Evolutionary conservation across 2,888 invertebrate genomes (phyloP), one percentile per base, ranked within the genome.

Genomic region (Hypolimnas misippus): DNA sequence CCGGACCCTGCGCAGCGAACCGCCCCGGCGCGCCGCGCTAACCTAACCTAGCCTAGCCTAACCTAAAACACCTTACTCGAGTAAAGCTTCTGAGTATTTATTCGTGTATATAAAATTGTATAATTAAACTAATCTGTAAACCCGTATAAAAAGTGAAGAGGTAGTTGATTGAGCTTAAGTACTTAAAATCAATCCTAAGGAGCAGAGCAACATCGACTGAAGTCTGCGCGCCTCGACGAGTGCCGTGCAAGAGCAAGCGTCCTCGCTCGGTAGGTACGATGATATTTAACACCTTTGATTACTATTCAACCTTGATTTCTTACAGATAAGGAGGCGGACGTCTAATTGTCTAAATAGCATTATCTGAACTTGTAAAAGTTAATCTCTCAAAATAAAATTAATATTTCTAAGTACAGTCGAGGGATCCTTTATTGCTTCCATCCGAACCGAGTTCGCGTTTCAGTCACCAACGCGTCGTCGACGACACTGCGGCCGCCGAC

Each of bases 91-190:
- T 92, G 91, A 92, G 91, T 92, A 92, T 92, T 92, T 75, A 83
- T 86, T 90, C 86, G 83, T 89, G 88, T 89, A 87, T 90, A 89
- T 87, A 87, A 88, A 83, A 87, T 87, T 92, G 91, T 92, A 92
- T 91, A 91, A 91, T 92, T 92, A 90, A 90, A 91, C 91, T 91
- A 91, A 88, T 90, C 86, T 91, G 89, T 90, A 91, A 91, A 92
- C 91, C 92, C 92, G 91, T 91, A 91, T 90, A 91, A 91, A 89
- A 91, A 89, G 86, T 89, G 89, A 90, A 91, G 91, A 91, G 91
- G 91, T 92, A 91, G 87, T 83, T 89, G 84, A 86, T 90, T 90
- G 88, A 90, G 90, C 89, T 90, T 91, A 89, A 90, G 91, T 90
- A 89, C 89, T 85, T 87, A 86, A 87, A 88, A 88, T 86, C 83